A percentile compares a stretch with the other conserved stretches of the same genome.
Evolutionary conservation across 2,113 vertebrate species (phyloP).

Genomic region (Scytalopus superciliaris): DNA sequence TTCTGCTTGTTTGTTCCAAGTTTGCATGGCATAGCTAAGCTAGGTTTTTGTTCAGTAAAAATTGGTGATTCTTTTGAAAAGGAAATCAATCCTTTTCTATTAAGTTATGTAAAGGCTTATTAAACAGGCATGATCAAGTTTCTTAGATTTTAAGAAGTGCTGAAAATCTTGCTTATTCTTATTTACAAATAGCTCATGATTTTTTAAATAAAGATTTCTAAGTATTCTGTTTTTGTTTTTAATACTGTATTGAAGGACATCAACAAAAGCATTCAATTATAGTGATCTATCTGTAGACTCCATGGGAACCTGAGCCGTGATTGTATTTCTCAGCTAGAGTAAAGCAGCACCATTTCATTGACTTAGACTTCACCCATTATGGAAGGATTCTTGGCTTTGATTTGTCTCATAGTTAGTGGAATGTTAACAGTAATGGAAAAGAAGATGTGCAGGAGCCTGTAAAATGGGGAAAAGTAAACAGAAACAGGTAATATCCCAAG

Average conservation of each 20-base stretch:
- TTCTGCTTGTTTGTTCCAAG: not conserved
- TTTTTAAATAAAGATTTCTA: not conserved
- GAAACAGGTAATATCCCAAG: not conserved
- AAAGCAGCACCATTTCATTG: not conserved
- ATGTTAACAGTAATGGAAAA: not conserved
- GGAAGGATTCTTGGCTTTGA: not conserved
- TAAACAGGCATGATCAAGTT: not conserved
- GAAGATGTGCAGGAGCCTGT: not conserved
- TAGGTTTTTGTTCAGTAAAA: not conserved
- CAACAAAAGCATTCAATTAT: not conserved
- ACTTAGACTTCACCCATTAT: not conserved
- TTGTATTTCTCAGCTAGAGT: not conserved
- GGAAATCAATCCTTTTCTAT: not conserved
- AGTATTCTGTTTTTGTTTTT: not conserved
- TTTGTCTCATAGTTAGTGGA: not conserved
- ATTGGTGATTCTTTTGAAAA: not conserved
- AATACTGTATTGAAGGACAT: not conserved
- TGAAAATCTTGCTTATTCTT: not conserved
- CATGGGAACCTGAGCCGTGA: accelerated
- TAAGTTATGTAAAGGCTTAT: not conserved
- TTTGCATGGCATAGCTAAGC: not conserved
- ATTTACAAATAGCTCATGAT: not conserved
- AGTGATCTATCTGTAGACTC: not conserved
- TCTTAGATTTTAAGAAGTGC: not conserved
- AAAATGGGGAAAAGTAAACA: not conserved